Conservation (phyloP, 2,113 vertebrate genomes). For the Entomyzon cyanotis region DNA sequence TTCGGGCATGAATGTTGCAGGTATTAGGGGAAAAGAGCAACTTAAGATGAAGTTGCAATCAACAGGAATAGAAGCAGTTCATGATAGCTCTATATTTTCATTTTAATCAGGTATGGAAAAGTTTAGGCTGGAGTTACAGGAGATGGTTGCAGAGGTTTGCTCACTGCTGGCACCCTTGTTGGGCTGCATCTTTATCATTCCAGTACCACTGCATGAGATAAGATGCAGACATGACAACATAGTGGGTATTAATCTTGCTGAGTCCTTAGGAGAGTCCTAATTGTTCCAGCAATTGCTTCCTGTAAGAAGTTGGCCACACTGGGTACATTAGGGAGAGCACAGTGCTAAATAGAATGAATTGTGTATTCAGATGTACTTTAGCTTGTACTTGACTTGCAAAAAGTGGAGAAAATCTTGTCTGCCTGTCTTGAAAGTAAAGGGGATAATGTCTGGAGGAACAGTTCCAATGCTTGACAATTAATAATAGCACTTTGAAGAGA, state of each 20-base stretch:
- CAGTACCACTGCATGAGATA: not conserved
- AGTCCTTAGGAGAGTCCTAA: not conserved
- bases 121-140: slow-evolving; percentile 12
- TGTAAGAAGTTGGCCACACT: not conserved
- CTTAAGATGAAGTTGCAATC: not conserved
- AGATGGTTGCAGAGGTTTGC: not conserved
- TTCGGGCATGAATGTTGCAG: not conserved
- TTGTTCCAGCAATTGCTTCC: not conserved
- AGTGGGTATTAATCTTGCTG: not conserved
- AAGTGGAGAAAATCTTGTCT: not conserved
- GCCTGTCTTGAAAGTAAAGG: not conserved
- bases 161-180: not conserved
- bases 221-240: not conserved
- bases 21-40: not conserved
- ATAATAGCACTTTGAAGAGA: not conserved
- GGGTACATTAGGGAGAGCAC: not conserved
- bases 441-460: not conserved
- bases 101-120: not conserved
- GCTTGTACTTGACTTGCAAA: not conserved
- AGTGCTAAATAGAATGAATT: not conserved
- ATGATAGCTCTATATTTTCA: not conserved
- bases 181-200: not conserved
- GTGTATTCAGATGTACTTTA: not conserved
- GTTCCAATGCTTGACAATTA: not conserved
- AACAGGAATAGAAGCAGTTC: not conserved